Conservation (phyloP, 2,113 vertebrate species). For the Engraulis encrasicolus region DNA sequence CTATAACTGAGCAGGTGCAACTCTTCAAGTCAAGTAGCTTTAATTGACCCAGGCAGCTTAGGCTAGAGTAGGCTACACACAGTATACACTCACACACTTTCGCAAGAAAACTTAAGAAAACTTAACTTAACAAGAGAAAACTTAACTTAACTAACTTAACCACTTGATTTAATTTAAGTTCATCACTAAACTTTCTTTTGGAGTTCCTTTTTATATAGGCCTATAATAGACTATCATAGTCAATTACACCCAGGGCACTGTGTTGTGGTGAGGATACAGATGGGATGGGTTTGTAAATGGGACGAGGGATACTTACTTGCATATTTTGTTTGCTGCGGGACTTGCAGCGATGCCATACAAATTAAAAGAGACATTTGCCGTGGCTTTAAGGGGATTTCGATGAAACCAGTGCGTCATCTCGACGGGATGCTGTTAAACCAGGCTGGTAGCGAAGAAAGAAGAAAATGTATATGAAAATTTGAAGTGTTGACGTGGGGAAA, state of each 20-base stretch:
- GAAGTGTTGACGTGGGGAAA: neutral
- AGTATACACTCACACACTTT: too few species aligned
- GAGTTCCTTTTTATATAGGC: neutral
- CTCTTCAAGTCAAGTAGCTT: too few species aligned
- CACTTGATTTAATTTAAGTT: too few species aligned
- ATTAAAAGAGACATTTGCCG: slow-evolving; percentile 91
- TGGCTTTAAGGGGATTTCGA: slow-evolving; percentile 95
- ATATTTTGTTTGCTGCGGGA: slow-evolving; percentile 89
- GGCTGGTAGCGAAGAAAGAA: neutral
- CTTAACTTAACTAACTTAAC: too few species aligned
- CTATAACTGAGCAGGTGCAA: too few species aligned
- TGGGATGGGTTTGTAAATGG: too few species aligned
- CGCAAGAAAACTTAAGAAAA: too few species aligned
- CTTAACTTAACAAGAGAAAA: too few species aligned
- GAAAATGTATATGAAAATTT: neutral
- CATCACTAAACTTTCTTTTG: neutral
- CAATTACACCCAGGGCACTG: neutral
- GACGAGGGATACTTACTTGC: slow-evolving; percentile 95
- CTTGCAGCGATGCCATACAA: slow-evolving; percentile 89
- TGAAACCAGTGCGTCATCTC: slow-evolving; percentile 99
- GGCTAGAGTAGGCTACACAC: too few species aligned
- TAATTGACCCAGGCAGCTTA: too few species aligned
- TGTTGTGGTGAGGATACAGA: neutral
- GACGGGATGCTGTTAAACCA: neutral
- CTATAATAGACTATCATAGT: neutral